Conservation (phyloP, 2,113 vertebrate species). For the Tretioscincus oriximinensis region DNA sequence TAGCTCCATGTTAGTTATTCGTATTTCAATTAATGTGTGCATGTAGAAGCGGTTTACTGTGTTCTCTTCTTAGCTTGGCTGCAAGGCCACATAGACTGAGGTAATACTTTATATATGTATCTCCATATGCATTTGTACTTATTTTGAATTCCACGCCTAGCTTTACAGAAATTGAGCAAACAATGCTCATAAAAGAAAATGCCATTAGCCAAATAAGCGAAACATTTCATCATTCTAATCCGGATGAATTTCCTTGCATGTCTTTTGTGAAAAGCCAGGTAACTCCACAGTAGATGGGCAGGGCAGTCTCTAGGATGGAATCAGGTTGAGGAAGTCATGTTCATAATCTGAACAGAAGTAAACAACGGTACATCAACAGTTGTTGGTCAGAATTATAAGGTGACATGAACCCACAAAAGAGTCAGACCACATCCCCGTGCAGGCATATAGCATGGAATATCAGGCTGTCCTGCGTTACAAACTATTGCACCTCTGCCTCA, state of each 20-base stretch:
- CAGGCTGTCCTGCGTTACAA: no score
- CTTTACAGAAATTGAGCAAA: slow-evolving; percentile 18
- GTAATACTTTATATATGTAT: neutral
- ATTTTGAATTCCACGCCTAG: neutral
- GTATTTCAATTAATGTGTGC: neutral
- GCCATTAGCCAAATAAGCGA: neutral
- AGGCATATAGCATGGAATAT: no score
- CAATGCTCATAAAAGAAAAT: neutral
- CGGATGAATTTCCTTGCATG: neutral
- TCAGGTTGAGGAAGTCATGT: neutral
- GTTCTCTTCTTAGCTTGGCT: neutral
- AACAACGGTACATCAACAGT: neutral
- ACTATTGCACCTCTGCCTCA: no score
- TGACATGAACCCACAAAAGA: no score
- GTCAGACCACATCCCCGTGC: no score
- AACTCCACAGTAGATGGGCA: neutral
- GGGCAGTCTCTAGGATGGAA: neutral
- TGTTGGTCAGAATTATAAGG: neutral
- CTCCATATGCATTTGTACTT: no score
- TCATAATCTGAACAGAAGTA: neutral
- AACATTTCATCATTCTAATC: neutral
- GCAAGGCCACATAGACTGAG: neutral
- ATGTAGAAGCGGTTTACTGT: neutral
- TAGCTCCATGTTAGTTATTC: neutral
- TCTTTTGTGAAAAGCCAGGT: neutral